A percentile compares a stretch with the other conserved stretches of the same genome.
Conservation (phyloP, 2,113 vertebrate genomes). For the Triplophysa rosa region DNA sequence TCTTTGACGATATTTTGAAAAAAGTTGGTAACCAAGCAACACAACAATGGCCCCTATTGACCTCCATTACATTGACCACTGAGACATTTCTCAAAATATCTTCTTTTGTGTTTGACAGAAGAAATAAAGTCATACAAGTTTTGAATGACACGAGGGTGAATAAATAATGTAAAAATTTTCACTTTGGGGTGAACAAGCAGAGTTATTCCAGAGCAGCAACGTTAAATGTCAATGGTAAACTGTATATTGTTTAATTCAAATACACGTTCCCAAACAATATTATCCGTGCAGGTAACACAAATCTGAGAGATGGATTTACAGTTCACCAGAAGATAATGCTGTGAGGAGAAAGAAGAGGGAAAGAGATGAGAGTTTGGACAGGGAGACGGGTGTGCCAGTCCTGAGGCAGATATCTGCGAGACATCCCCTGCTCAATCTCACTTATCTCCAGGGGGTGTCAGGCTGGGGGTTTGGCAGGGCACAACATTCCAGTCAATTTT, state of each 20-base stretch:
- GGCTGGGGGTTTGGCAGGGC: slow-evolving; percentile 55
- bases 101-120: too few species aligned
- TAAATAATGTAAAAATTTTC: too few species aligned
- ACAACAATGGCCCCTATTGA: too few species aligned
- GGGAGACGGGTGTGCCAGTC: slow-evolving; percentile 49
- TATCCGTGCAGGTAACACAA: background rate
- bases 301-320: background rate
- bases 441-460: slow-evolving; percentile 54
- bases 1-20: too few species aligned
- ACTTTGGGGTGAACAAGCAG: too few species aligned
- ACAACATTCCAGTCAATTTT: slow-evolving; percentile 59
- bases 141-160: too few species aligned
- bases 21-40: too few species aligned
- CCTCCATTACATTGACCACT: too few species aligned
- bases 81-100: too few species aligned
- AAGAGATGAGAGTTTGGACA: background rate
- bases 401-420: slow-evolving; percentile 51
- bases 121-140: too few species aligned
- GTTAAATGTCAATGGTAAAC: too few species aligned
- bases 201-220: too few species aligned
- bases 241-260: background rate
- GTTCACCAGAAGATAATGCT: background rate
- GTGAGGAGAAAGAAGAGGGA: background rate
- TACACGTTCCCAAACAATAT: background rate
- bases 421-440: slow-evolving; percentile 55